Percentiles rank a stretch among this genome's conserved stretches.
Evolutionary conservation across 1,140 invertebrate genomes (phyloP).

Genomic region (Leptinotarsa undecemlineata): DNA sequence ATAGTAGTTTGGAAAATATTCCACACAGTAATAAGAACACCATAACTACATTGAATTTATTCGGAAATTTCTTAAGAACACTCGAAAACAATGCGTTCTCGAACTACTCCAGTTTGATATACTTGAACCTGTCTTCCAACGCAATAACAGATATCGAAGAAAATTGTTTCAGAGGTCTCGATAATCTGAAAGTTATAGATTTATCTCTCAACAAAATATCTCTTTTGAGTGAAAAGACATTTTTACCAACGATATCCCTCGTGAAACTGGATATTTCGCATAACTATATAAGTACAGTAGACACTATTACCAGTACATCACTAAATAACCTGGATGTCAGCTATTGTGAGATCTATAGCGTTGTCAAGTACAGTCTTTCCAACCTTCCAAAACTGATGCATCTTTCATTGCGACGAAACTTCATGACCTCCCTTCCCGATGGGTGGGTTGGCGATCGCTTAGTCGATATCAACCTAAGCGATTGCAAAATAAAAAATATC

Average conservation of each 20-base stretch:
- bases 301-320: conserved; percentile 61
- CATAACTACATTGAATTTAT: conserved; percentile 61
- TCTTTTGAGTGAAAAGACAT: conserved; percentile 58
- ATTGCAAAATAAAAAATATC: conserved; percentile 59
- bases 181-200: conserved; percentile 32
- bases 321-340: conserved; percentile 62
- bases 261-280: conserved; percentile 64
- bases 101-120: conserved; percentile 64
- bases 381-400: conserved; percentile 59
- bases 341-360: conserved; percentile 62
- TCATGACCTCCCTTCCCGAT: conserved; percentile 62
- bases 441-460: conserved; percentile 61
- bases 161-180: conserved; percentile 61
- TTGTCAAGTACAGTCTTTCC: conserved; percentile 60
- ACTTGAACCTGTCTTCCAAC: conserved; percentile 68
- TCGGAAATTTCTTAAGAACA: conserved; percentile 63
- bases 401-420: conserved; percentile 64
- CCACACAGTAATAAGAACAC: conserved; percentile 65
- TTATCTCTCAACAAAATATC: conserved; percentile 67
- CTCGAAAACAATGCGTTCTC: conserved; percentile 62
- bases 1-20: conserved; percentile 66
- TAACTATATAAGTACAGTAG: conserved; percentile 66
- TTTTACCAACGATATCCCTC: conserved; percentile 61
- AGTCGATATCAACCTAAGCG: conserved; percentile 63
- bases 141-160: conserved; percentile 60